These are phyloP conservation scores for Watsonalla cultraria DNA, from an alignment of 2,888 invertebrate species.

Conservation along the genomic window DNA sequence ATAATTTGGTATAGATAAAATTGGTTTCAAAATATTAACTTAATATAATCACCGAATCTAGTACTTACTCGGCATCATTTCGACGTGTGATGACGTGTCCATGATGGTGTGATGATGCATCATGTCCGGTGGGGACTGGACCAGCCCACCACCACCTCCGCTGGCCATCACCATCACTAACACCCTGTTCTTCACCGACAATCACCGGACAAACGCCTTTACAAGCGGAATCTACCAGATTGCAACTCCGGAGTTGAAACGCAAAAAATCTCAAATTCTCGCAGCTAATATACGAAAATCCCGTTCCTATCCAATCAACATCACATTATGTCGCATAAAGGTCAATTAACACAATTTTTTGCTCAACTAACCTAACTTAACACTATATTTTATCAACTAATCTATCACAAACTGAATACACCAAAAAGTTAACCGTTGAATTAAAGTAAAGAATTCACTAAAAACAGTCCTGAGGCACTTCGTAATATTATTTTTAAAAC, in stretches of 20 bases:
- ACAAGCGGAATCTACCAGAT: neutral
- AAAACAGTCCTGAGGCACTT: conserved; percentile 59
- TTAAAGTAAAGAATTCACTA: conserved; percentile 27
- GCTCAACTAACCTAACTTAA: conserved; percentile 5
- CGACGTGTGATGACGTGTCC: conserved; percentile 73
- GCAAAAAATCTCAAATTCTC: neutral
- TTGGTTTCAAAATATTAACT: no score
- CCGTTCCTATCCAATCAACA: conserved; percentile 10
- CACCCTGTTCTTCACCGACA: conserved; percentile 33
- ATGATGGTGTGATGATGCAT: conserved; percentile 73
- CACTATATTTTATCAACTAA: conserved; percentile 22
- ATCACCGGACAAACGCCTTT: conserved; percentile 26
- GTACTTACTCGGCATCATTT: conserved; percentile 74
- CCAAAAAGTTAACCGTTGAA: conserved; percentile 29
- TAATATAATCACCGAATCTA: neutral
- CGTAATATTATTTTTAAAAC: conserved; percentile 52
- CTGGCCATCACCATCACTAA: conserved; percentile 76
- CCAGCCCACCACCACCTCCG: conserved; percentile 72
- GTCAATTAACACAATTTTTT: neutral
- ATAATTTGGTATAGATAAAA: no score
- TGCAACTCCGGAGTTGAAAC: neutral
- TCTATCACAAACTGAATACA: conserved; percentile 46
- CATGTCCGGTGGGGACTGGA: conserved; percentile 77
- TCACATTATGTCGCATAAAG: conserved; percentile 18
- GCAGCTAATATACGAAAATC: neutral